Conservation (phyloP, 2,888 invertebrate species). For the Lycophotia porphyrea region DNA sequence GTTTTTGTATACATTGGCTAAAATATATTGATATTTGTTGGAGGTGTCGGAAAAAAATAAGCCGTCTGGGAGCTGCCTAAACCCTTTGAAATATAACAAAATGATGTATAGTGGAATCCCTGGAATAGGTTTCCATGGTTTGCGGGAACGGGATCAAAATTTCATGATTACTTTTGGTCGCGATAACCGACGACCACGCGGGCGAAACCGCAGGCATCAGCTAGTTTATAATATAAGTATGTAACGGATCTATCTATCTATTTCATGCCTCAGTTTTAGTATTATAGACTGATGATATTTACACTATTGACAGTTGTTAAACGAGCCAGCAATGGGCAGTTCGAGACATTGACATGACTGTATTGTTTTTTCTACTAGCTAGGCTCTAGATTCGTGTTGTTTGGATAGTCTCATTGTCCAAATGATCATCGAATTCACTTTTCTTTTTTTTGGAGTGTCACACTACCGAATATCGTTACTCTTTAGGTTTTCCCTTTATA, state of each 20-base stretch:
- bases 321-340: constrained; percentile 20
- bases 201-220: too few relatives aligned
- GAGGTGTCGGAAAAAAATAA: too few relatives aligned
- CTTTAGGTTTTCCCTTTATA: constrained; percentile 4
- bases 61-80: too few relatives aligned
- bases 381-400: neutral
- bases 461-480: constrained; percentile 7
- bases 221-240: neutral
- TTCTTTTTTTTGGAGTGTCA: neutral
- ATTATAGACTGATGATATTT: neutral
- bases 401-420: neutral
- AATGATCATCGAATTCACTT: neutral
- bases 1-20: too few relatives aligned
- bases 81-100: too few relatives aligned
- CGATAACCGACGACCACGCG: too few relatives aligned
- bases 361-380: neutral
- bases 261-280: constrained; percentile 14
- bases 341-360: neutral
- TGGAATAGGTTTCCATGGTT: too few relatives aligned
- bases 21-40: too few relatives aligned
- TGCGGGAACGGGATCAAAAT: too few relatives aligned
- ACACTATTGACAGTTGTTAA: constrained; percentile 17
- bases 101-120: too few relatives aligned
- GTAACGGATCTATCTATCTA: constrained; percentile 13
- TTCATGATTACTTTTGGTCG: too few relatives aligned